Evolutionary conservation across 2,797 vertebrate species (phyloP).

Genomic region (Monodelphis domestica): DNA sequence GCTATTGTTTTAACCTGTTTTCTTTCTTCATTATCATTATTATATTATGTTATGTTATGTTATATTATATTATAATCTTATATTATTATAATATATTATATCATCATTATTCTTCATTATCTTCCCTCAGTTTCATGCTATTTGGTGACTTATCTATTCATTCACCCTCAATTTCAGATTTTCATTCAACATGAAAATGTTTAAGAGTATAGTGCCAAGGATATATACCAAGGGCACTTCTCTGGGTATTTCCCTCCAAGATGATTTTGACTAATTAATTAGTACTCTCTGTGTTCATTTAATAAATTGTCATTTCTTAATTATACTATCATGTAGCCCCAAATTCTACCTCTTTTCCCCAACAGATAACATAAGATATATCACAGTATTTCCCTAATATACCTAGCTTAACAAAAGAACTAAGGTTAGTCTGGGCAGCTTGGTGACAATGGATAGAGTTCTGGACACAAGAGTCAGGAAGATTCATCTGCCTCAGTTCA

Average conservation of each 20-base stretch:
- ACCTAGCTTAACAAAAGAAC: background rate
- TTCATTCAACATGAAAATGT: background rate
- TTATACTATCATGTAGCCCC: background rate
- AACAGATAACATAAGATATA: background rate
- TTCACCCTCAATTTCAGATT: background rate
- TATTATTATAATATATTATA: too few species aligned
- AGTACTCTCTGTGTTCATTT: background rate
- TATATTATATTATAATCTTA: too few species aligned
- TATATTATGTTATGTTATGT: too few species aligned
- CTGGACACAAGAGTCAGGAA: too few species aligned
- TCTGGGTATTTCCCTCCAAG: background rate
- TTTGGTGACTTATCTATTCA: background rate
- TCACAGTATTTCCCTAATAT: background rate
- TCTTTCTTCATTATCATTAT: background rate
- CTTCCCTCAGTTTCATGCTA: background rate
- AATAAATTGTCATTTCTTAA: background rate
- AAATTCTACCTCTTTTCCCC: background rate
- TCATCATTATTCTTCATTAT: too few species aligned
- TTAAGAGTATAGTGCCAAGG: background rate
- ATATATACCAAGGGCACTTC: background rate
- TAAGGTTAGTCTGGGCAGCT: background rate
- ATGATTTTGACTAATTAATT: background rate
- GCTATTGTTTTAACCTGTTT: background rate
- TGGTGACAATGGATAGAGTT: background rate
- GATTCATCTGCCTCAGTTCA: too few species aligned